phyloP scores from a whole-genome alignment of 1,140 invertebrate species.

The Atopsyche davidsoni region DNA sequence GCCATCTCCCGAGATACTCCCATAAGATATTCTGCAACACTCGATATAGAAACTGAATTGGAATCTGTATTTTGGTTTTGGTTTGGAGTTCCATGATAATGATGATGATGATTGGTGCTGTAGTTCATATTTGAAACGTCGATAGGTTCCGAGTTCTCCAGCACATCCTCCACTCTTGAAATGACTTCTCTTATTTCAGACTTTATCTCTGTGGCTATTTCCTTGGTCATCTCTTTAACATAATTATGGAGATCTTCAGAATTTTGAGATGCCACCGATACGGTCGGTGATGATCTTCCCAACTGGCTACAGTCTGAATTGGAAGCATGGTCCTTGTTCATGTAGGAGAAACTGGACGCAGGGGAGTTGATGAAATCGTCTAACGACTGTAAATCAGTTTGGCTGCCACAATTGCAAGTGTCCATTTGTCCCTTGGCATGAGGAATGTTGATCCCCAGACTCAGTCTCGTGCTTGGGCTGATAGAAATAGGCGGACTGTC shows the following conservation, averaged over 20 bases:
- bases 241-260: conserved; percentile 65
- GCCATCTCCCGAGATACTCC: conserved; percentile 72
- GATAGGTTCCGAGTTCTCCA: conserved; percentile 56
- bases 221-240: conserved; percentile 68
- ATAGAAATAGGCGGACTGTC: conserved; percentile 47
- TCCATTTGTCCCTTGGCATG: conserved; percentile 37
- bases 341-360: conserved; percentile 45
- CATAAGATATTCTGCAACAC: conserved; percentile 68
- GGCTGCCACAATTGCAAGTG: conserved; percentile 66
- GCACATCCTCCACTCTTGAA: conserved; percentile 67
- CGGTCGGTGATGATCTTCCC: conserved; percentile 56
- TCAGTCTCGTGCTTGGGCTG: conserved; percentile 57
- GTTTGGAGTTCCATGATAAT: no score
- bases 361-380: conserved; percentile 52
- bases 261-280: conserved; percentile 50
- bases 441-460: conserved; percentile 51
- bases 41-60: conserved; percentile 63
- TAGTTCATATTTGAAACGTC: conserved; percentile 45
- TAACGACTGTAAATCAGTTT: conserved; percentile 59
- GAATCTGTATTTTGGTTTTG: conserved; percentile 38
- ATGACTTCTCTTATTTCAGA: conserved; percentile 75
- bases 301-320: conserved; percentile 50
- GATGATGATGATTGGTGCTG: conserved; percentile 32
- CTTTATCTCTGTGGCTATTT: conserved; percentile 73
- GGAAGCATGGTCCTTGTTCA: conserved; percentile 39